Evolutionary conservation across 2,113 vertebrate species (phyloP), one percentile per base, ranked within the genome.

Genomic region (Callipepla squamata): DNA sequence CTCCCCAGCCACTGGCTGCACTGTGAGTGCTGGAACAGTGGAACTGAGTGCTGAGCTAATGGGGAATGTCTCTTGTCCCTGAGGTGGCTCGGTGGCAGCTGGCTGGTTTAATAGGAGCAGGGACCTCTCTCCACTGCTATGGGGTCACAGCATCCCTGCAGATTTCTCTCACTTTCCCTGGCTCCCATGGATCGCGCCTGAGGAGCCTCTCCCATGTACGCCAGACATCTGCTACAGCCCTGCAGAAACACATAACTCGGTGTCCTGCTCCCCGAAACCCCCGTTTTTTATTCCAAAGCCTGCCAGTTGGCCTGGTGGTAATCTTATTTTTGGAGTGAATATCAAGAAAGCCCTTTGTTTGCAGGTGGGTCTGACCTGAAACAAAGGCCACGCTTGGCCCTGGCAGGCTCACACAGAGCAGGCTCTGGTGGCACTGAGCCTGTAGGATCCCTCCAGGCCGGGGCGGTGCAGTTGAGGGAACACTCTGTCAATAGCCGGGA

Each of bases 401-500:
- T 40, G 48, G 63, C 80, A 84, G 82, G 23, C 44, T 57, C 11
- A 0, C 0, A 1, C 59, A 9, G 30, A 30, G 2, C 67, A 42
- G 82, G 34, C 92, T 61, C 50, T 26, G 47, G 19, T 3, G 8
- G 58, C 55, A 36, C 75, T 18, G 67, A 69, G 62, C 62, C 76
- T 16, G 47, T 45, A 25, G 13, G 81, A 28, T 22, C 83, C 67
- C 58, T 78, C 19, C 70, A 61, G 88, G 80, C 91, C 72, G 85
- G 75, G 70, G 80, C 22, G 75, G 38, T 83, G 80, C 90, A 65
- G 76, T 48, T 90, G 87, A 90, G 92, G 95, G 91, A 96, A 91
- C 96, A 95, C 96, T 96, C 94, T 96, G 96, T 96, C 95, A 89
- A 95, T 96, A 96, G 95, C 82, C 82, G 48, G 94, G 94, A 96